Percentiles rank a stretch among this genome's conserved stretches.
Conservation (phyloP, 2,113 vertebrate genomes). For the Varanus salvator region DNA sequence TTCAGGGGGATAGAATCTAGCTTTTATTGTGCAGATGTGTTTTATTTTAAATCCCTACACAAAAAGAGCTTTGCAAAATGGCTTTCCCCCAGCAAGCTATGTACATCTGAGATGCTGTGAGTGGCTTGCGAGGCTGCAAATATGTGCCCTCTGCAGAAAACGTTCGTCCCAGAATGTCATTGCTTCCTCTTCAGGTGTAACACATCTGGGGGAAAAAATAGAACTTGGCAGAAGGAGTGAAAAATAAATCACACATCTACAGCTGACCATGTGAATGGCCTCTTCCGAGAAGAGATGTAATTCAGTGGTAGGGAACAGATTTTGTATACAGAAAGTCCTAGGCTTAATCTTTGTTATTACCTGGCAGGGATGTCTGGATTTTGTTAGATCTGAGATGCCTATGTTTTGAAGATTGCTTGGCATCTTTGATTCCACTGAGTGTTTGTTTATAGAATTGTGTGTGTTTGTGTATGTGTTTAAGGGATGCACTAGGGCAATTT, state of each 20-base stretch:
- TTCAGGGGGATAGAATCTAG: conserved; percentile 27
- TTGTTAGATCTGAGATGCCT: background rate
- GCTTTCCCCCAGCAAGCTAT: conserved; percentile 34
- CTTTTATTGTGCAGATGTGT: conserved; percentile 19
- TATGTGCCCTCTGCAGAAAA: conserved; percentile 40
- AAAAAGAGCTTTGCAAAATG: conserved; percentile 51
- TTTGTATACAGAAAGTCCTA: background rate
- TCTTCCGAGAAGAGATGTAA: background rate
- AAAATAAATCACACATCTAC: background rate
- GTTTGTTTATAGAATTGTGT: no score
- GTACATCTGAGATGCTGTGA: background rate
- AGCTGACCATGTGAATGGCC: background rate
- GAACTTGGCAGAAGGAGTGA: background rate
- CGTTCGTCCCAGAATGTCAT: conserved; percentile 24
- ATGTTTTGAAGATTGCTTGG: background rate
- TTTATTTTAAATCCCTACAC: conserved; percentile 31
- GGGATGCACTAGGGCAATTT: no score
- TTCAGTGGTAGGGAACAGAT: background rate
- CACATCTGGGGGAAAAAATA: background rate
- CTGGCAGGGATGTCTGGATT: background rate
- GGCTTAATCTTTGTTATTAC: background rate
- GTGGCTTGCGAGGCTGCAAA: conserved; percentile 45
- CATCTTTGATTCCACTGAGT: no score
- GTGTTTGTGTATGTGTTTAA: no score
- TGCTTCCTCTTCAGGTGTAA: conserved; percentile 16